phyloP scores from a whole-genome alignment of 1,140 invertebrate species.

The Drosophila guanche region DNA sequence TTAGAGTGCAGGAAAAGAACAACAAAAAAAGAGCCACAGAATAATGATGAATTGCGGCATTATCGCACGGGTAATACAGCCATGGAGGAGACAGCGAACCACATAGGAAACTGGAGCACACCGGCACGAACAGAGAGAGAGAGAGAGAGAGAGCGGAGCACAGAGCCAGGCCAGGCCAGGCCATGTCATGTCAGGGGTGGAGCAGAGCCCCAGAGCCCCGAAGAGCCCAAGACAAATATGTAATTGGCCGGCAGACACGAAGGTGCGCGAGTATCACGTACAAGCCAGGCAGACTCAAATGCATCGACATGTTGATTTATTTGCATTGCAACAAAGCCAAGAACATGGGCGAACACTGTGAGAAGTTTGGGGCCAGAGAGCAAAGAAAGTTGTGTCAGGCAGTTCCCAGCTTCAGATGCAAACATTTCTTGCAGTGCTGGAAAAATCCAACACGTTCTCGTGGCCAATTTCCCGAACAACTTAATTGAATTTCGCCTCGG shows the following conservation, averaged over 20 bases:
- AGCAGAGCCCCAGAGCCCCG: slow-evolving; percentile 27
- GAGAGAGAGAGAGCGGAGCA: slow-evolving; percentile 22
- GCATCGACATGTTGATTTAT: slow-evolving; percentile 80
- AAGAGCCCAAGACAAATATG: slow-evolving; percentile 68
- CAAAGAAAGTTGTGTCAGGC: too few relatives aligned
- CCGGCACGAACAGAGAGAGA: slow-evolving; percentile 56
- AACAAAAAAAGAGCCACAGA: slow-evolving; percentile 32
- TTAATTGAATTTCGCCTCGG: slow-evolving; percentile 72
- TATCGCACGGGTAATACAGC: slow-evolving; percentile 71
- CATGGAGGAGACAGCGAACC: slow-evolving; percentile 26
- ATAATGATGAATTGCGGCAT: slow-evolving; percentile 82
- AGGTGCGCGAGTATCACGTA: slow-evolving; percentile 65
- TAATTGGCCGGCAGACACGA: slow-evolving; percentile 68
- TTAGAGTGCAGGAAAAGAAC: slow-evolving; percentile 41
- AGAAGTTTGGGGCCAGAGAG: neutral
- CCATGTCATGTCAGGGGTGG: neutral
- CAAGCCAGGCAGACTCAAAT: slow-evolving; percentile 46
- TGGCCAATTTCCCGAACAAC: slow-evolving; percentile 70
- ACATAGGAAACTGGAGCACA: slow-evolving; percentile 67
- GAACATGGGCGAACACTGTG: slow-evolving; percentile 15
- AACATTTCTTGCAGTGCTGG: slow-evolving; percentile 17
- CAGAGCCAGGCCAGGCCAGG: slow-evolving; percentile 29
- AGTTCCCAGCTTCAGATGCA: too few relatives aligned
- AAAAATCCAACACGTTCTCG: slow-evolving; percentile 61
- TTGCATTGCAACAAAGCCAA: slow-evolving; percentile 67